phyloP scores from a whole-genome alignment of 2,888 invertebrate species.

The Platycheirus albimanus region DNA sequence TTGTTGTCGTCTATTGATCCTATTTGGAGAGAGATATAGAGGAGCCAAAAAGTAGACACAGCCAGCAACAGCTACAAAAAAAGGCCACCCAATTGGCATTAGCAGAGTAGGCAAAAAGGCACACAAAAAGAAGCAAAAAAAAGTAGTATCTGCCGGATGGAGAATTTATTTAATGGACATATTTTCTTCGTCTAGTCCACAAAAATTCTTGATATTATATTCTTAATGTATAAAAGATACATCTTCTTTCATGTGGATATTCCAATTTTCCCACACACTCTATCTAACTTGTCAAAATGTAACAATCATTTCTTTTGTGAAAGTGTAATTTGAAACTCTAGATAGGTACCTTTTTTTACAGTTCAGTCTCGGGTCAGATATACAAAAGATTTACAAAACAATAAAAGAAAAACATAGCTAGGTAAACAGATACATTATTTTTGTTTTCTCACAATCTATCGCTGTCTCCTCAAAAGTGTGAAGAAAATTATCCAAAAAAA shows the following conservation, averaged over 20 bases:
- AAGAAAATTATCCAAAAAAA: constrained; percentile 27
- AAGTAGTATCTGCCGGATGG: constrained; percentile 13
- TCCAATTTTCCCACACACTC: constrained; percentile 43
- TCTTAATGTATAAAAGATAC: constrained; percentile 26
- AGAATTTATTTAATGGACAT: constrained; percentile 34
- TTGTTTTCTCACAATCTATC: constrained; percentile 21
- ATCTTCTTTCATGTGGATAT: too few relatives aligned
- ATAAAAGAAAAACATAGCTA: constrained; percentile 26
- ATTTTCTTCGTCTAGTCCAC: constrained; percentile 14
- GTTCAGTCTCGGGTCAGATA: constrained; percentile 2
- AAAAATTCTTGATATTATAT: constrained; percentile 18
- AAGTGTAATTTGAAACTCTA: constrained; percentile 35
- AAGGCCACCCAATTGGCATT: constrained; percentile 45
- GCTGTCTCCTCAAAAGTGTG: not conserved
- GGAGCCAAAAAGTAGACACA: constrained; percentile 25
- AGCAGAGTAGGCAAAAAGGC: not conserved
- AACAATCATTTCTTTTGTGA: constrained; percentile 40
- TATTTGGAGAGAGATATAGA: not conserved
- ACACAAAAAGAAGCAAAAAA: constrained; percentile 14
- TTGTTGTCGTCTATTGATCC: constrained; percentile 52
- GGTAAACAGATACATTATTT: not conserved
- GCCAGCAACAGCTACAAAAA: constrained; percentile 34
- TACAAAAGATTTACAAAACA: constrained; percentile 29
- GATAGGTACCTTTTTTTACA: constrained; percentile 16
- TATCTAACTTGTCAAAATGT: constrained; percentile 38